Percentiles rank a stretch among this genome's conserved stretches.
These are phyloP conservation scores for Acanthacorydalis orientalis DNA, from an alignment of 2,888 invertebrate genomes.

Conservation along the genomic window DNA sequence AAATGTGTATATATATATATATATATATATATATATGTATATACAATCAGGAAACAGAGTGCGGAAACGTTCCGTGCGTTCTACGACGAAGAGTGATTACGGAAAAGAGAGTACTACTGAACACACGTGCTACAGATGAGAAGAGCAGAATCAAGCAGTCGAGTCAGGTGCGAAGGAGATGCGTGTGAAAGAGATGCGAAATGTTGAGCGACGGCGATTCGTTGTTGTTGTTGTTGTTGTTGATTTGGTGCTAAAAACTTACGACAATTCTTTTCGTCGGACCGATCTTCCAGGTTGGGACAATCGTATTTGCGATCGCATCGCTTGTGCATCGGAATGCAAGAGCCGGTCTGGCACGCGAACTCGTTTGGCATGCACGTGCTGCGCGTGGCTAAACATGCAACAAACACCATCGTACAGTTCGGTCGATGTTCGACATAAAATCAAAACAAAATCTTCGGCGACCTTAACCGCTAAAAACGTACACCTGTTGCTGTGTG, in stretches of 20 bases:
- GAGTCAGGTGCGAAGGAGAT: background rate
- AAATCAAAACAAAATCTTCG: no score
- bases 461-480: no score
- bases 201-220: no score
- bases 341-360: slow-evolving; percentile 57
- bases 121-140: background rate
- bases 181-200: no score
- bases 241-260: slow-evolving; percentile 5
- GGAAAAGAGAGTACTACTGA: background rate
- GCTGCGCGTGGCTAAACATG: slow-evolving; percentile 12
- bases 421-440: background rate
- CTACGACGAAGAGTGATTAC: no score
- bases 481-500: no score
- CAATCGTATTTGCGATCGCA: slow-evolving; percentile 58
- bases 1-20: no score
- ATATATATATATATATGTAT: no score
- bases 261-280: slow-evolving; percentile 54
- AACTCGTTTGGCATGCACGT: slow-evolving; percentile 49
- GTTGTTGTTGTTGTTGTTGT: no score
- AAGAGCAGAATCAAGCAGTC: background rate
- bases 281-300: slow-evolving; percentile 37
- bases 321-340: slow-evolving; percentile 38
- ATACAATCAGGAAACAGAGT: no score
- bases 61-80: no score
- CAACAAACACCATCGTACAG: background rate